Evolutionary conservation across 1,140 invertebrate genomes (phyloP), one percentile per base, ranked within the genome.

Genomic region (Galleria mellonella): DNA sequence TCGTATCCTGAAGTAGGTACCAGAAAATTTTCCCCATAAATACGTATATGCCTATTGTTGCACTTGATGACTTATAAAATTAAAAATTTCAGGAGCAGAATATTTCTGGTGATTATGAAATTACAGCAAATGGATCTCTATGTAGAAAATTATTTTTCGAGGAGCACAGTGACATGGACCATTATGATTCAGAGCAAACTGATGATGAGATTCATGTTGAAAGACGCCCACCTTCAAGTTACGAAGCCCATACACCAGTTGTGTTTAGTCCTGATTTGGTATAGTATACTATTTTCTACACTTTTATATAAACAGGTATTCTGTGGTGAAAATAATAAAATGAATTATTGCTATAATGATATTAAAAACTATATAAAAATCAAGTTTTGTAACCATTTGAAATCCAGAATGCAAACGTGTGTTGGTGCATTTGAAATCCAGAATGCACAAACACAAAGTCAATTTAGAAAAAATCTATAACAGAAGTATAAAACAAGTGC

Each of bases 71-170:
- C 17, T 23, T 6, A 23, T 23, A 2, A 6, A 3, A 23, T 23
- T 23, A 23, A 2, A 1, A 27, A 23, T 83, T 69, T 10, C 64
- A 84, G 78, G 78, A 79, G 36, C 70, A 83, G 43, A 61, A 74
- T 40, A 56, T 74, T 37, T 75, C 63, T 40, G 73, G 59, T 45
- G 78, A 86, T 29, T 79, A 76, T 59, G 84, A 87, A 54, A 72
- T 84, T 4, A 83, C 84, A 12, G 83, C 81, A 4, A 87, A 86
- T 65, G 84, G 76, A 3, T 87, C 83, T 4, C 48, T 86, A 3
- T 42, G 83, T 38, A 49, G 78, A 10, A 83, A 81, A 47, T 52
- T 87, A 30, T 75, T 67, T 43, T 86, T 86, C 43, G 85, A 86
- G 38, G 79, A 83, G 27, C 74, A 83, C 33, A 79, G 71, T 63